Evolutionary conservation across 2,888 invertebrate species (phyloP), one percentile per base, ranked within the genome.

Genomic region (Dasypogon diadema): DNA sequence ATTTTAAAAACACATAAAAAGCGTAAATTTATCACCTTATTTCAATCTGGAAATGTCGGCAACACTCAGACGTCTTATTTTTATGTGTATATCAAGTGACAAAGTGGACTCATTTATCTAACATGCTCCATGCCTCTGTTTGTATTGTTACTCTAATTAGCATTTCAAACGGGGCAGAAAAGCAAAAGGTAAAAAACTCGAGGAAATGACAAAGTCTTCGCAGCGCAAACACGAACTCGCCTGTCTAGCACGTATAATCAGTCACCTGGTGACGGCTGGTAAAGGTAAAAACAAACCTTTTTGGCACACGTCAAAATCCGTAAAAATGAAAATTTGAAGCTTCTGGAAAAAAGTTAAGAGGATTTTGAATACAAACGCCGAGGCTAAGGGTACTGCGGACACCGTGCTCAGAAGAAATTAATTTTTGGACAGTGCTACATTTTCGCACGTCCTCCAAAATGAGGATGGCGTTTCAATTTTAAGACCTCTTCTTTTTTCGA

Each of bases 21-120:
- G 48, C 48, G 65, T 24, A 48, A 68, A 68, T 68, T 68, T 68
- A 68, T 68, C 65, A 68, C 65, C 60, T 34, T 60, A 60, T 60
- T 60, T 60, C 37, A 60, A 60, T 37, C 37, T 60, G 34, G 37
- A 60, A 37, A 34, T 8, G 42, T 21, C n/a, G 60, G 16, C 30
- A 51, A 42, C 51, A 51, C 16, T 21, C 22, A n/a, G 42, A 42
- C 42, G 42, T 42, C 42, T 42, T 42, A 42, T 42, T 42, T 42
- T 42, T 12, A 42, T 22, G 26, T 60, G 42, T 34, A 37, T 37
- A 37, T 60, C 37, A 34, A 37, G 60, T n/a, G 21, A 60, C 60
- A 60, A 60, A 60, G 60, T 60, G 37, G 42, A 37, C 60, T 60
- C 60, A 60, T 60, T 60, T 60, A 60, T 60, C 60, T 60, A 21